These are phyloP conservation scores for Rhegmatorhina hoffmannsi DNA, from an alignment of 2,113 vertebrate species.

Conservation along the genomic window DNA sequence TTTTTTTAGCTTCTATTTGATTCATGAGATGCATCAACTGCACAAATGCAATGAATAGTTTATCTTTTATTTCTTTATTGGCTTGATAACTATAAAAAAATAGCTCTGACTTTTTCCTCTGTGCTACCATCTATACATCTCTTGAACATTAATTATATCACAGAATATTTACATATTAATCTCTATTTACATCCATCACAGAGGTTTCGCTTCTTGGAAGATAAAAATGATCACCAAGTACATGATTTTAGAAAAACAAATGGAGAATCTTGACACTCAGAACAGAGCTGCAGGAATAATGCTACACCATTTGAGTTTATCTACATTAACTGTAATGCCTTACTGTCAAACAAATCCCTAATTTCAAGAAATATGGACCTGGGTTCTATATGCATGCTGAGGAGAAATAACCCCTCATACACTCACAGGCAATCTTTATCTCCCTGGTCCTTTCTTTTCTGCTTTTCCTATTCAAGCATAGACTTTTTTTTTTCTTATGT, in stretches of 20 bases:
- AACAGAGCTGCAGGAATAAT: neutral
- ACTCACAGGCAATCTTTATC: neutral
- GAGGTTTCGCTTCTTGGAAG: neutral
- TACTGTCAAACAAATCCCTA: neutral
- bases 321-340: neutral
- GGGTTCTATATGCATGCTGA: neutral
- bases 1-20: neutral
- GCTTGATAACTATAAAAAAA: neutral
- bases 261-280: neutral
- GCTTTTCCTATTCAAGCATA: neutral
- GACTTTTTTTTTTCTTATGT: neutral
- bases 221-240: neutral
- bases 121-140: neutral
- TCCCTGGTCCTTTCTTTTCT: neutral
- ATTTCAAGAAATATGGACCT: neutral
- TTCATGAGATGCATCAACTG: neutral
- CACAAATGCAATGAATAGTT: neutral
- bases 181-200: neutral
- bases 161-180: neutral
- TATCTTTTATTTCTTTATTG: neutral
- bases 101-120: neutral
- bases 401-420: neutral
- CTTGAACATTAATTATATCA: neutral
- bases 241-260: neutral
- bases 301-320: neutral